A percentile compares a stretch with the other conserved stretches of the same genome.
Evolutionary conservation across 2,797 vertebrate genomes (phyloP).

Genomic region (Phalanger gymnotis): DNA sequence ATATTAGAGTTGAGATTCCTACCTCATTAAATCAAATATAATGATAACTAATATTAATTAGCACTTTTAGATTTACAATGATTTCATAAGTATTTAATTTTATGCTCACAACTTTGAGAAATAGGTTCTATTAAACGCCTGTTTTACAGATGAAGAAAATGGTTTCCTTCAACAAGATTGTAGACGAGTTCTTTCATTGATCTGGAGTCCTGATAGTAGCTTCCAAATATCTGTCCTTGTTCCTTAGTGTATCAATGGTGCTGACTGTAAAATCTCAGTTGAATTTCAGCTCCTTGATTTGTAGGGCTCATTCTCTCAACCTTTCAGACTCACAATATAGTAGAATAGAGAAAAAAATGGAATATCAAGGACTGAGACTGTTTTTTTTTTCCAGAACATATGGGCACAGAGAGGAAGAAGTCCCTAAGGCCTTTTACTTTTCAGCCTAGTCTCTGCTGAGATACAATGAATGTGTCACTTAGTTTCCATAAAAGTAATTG

Average conservation of each 20-base stretch:
- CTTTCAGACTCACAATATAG: too few species aligned
- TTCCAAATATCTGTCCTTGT: too few species aligned
- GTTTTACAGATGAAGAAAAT: not conserved
- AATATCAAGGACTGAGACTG: too few species aligned
- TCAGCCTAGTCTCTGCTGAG: not conserved
- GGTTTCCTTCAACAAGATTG: too few species aligned
- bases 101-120: not conserved
- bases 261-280: too few species aligned
- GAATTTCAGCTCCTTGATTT: too few species aligned
- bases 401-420: not conserved
- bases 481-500: not conserved
- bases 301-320: too few species aligned
- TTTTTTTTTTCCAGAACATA: not conserved
- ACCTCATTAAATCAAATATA: not conserved
- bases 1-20: not conserved
- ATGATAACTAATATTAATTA: not conserved
- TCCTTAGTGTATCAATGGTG: too few species aligned
- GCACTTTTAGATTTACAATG: not conserved
- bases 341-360: too few species aligned
- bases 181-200: too few species aligned
- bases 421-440: not conserved
- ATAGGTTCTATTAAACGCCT: not conserved
- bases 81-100: not conserved
- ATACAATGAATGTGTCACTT: not conserved
- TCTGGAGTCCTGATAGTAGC: too few species aligned